Evolutionary conservation across 2,113 vertebrate species (phyloP).

Genomic region (Rhinoderma darwinii): DNA sequence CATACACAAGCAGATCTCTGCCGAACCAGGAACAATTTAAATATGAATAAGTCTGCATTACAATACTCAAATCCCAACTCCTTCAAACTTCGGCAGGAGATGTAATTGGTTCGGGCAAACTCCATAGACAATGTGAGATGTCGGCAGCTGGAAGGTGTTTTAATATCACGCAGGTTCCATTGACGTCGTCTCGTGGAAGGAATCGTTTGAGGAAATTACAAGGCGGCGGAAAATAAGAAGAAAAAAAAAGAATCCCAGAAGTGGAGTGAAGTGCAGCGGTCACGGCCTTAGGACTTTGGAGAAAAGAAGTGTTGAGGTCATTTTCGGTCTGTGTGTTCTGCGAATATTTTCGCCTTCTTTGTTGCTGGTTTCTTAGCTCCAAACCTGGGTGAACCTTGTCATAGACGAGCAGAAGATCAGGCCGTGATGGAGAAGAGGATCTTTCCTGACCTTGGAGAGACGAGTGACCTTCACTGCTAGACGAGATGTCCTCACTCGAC

Average conservation of each 20-base stretch:
- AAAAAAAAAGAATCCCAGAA: not conserved
- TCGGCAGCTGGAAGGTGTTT: not conserved
- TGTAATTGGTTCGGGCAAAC: slow-evolving; percentile 29
- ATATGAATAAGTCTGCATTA: slow-evolving; percentile 50
- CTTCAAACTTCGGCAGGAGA: slow-evolving; percentile 31
- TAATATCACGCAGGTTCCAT: not conserved
- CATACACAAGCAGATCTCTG: slow-evolving; percentile 43
- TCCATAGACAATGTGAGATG: not conserved
- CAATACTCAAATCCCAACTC: not conserved
- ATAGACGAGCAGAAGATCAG: not conserved
- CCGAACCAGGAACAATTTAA: slow-evolving; percentile 11
- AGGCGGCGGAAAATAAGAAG: not conserved
- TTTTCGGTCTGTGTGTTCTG: not conserved
- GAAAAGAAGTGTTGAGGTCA: not conserved
- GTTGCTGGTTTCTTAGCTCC: not conserved
- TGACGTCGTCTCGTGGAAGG: not conserved
- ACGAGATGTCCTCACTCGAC: not conserved
- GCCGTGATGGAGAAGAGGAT: not conserved
- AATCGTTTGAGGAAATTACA: not conserved
- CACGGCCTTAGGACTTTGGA: not conserved
- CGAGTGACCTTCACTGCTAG: not conserved
- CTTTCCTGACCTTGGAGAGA: not conserved
- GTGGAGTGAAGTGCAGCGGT: not conserved
- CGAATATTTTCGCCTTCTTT: slow-evolving; percentile 6
- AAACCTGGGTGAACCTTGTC: not conserved